These are phyloP conservation scores for Drosophila punjabiensis DNA, from an alignment of 1,140 invertebrate genomes.

Conservation along the genomic window DNA sequence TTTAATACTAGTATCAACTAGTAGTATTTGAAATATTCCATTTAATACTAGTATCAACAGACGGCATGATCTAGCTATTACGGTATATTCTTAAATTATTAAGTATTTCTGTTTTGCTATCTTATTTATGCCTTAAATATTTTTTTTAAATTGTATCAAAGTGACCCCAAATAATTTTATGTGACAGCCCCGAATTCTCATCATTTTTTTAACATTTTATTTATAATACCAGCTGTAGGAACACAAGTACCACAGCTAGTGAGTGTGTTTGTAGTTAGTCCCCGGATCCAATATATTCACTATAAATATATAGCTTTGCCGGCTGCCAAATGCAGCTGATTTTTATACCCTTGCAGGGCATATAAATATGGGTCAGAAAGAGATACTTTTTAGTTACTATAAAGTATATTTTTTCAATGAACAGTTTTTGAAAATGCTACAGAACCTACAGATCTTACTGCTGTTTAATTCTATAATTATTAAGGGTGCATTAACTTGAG, in stretches of 20 bases:
- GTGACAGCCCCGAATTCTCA: conserved; percentile 8
- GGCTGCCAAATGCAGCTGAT: background rate
- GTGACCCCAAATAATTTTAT: background rate
- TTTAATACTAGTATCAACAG: no score
- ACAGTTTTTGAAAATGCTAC: background rate
- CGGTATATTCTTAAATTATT: no score
- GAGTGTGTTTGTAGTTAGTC: conserved; percentile 15
- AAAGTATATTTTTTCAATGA: background rate
- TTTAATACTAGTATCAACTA: no score
- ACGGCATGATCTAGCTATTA: no score
- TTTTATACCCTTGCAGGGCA: background rate
- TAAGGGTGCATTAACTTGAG: background rate
- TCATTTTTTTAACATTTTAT: conserved; percentile 39
- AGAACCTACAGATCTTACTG: background rate
- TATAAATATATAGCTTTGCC: conserved; percentile 35
- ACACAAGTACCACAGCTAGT: conserved; percentile 16
- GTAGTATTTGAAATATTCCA: no score
- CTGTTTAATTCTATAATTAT: background rate
- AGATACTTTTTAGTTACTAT: background rate
- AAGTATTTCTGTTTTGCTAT: background rate
- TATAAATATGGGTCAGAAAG: background rate
- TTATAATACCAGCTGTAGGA: conserved; percentile 42
- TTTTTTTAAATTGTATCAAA: background rate
- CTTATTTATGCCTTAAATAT: background rate
- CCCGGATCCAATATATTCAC: conserved; percentile 39